These are phyloP conservation scores for Stenolophus ochropezus DNA, from an alignment of 2,888 invertebrate species.

Conservation along the genomic window DNA sequence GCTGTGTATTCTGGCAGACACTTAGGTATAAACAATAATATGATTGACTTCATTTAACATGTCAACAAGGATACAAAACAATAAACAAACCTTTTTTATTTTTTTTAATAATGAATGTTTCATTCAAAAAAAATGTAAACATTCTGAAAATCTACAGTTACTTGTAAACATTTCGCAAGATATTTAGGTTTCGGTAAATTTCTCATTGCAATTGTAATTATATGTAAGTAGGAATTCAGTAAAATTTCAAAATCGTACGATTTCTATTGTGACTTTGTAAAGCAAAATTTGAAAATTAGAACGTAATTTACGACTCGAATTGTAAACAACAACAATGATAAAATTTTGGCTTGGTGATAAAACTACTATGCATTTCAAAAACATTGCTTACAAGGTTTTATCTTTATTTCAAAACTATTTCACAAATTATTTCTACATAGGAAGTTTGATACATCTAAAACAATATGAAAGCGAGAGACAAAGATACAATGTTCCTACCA, in stretches of 20 bases:
- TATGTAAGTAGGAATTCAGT: not conserved
- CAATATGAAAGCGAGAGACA: slow-evolving; percentile 91
- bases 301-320: not conserved
- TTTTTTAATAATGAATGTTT: too few species aligned
- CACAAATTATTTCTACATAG: slow-evolving; percentile 71
- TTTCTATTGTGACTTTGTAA: not conserved
- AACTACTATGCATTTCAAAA: not conserved
- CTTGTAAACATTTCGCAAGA: too few species aligned
- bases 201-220: not conserved
- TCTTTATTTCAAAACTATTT: not conserved
- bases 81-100: not conserved
- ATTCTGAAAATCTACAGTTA: too few species aligned
- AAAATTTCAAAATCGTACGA: not conserved
- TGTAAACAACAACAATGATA: slow-evolving; percentile 13
- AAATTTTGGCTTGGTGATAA: not conserved
- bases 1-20: slow-evolving; percentile 84
- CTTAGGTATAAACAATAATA: too few species aligned
- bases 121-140: too few species aligned
- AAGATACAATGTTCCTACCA: slow-evolving; percentile 90
- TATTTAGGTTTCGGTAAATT: not conserved
- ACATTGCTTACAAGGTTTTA: slow-evolving; percentile 7
- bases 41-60: too few species aligned
- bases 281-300: not conserved
- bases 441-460: slow-evolving; percentile 81
- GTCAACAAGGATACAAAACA: not conserved